Percentiles rank a stretch among this genome's conserved stretches.
phyloP scores from a whole-genome alignment of 2,797 vertebrate species.

The Chaetodon trifasciatus region DNA sequence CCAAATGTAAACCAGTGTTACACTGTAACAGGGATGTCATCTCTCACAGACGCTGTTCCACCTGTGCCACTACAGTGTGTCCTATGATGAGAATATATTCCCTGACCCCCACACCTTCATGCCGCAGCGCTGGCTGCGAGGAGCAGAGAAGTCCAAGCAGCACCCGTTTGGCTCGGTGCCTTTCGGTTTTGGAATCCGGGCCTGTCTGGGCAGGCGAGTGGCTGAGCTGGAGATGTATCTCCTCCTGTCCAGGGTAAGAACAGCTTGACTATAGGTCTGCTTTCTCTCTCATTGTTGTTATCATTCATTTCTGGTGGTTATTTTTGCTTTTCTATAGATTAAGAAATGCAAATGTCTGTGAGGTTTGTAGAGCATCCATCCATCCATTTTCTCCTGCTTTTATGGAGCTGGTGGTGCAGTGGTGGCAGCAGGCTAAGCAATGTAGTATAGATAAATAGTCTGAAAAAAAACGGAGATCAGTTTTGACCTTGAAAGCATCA shows the following conservation, averaged over 20 bases:
- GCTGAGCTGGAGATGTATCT: conserved; percentile 90
- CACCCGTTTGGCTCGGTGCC: conserved; percentile 88
- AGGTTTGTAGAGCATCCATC: no score
- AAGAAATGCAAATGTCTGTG: no score
- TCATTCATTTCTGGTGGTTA: not conserved
- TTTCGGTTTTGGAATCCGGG: conserved; percentile 86
- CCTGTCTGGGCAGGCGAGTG: conserved; percentile 86
- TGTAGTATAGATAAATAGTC: no score
- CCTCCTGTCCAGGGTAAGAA: conserved; percentile 82
- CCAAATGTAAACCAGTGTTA: not conserved
- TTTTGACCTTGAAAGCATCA: no score
- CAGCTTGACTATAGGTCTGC: not conserved
- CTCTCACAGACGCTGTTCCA: conserved; percentile 86
- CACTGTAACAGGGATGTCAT: not conserved
- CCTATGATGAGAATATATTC: conserved; percentile 82
- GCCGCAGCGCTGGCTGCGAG: conserved; percentile 85
- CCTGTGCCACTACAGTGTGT: conserved; percentile 87
- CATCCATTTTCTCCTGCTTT: no score
- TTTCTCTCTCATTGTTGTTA: not conserved
- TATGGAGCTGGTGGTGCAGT: no score
- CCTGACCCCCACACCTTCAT: conserved; percentile 76
- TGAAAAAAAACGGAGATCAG: no score
- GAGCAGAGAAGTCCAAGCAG: conserved; percentile 60
- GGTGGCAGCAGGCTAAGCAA: no score
- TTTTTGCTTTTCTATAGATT: not conserved